These are phyloP conservation scores for Melieria picta DNA, from an alignment of 2,888 invertebrate genomes.

Conservation along the genomic window DNA sequence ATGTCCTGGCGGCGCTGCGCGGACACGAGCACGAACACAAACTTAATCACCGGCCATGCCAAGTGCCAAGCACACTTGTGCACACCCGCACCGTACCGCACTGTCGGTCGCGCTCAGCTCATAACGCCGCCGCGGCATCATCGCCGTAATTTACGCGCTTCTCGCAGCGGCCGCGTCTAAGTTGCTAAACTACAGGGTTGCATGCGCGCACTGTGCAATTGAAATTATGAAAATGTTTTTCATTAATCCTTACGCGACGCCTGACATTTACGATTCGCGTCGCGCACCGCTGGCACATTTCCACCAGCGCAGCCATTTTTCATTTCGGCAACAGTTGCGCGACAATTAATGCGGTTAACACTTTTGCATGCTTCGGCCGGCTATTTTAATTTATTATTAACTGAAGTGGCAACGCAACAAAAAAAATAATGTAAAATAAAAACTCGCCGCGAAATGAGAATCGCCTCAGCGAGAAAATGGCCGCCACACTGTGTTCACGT, in stretches of 20 bases:
- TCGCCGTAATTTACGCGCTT: slow-evolving; percentile 29
- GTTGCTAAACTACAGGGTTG: too few relatives aligned
- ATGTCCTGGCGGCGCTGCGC: slow-evolving; percentile 29
- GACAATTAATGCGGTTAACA: slow-evolving; percentile 36
- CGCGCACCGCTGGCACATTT: neutral
- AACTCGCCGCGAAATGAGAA: too few relatives aligned
- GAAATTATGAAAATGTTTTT: neutral
- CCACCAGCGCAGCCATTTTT: slow-evolving; percentile 15
- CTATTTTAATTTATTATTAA: slow-evolving; percentile 5
- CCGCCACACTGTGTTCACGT: too few relatives aligned
- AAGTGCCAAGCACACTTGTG: slow-evolving; percentile 46
- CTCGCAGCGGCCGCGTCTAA: too few relatives aligned
- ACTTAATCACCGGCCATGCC: slow-evolving; percentile 43
- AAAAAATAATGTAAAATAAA: too few relatives aligned
- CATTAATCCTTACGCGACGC: neutral
- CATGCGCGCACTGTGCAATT: too few relatives aligned
- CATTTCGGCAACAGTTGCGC: slow-evolving; percentile 33
- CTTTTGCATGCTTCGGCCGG: neutral
- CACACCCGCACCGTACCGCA: slow-evolving; percentile 1
- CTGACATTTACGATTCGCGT: too few relatives aligned
- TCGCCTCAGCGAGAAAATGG: too few relatives aligned
- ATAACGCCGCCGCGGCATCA: too few relatives aligned
- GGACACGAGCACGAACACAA: slow-evolving; percentile 18
- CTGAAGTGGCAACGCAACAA: too few relatives aligned
- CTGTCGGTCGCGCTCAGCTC: neutral